Base-by-base conservation (phyloP, 2,888 invertebrate species). In the Calliopum simillimum region DNA sequence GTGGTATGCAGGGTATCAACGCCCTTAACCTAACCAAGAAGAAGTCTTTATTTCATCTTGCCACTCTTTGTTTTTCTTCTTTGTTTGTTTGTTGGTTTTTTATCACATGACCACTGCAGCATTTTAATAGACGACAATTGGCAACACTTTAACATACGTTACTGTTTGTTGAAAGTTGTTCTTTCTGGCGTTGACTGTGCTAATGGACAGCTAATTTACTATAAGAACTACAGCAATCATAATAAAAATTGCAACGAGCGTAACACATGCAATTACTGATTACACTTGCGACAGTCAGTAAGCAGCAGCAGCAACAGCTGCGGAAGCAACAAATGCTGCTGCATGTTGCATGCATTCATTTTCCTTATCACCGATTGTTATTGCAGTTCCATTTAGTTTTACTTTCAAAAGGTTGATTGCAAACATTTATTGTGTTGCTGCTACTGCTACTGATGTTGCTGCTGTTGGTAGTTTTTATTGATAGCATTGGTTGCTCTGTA, bases 61-160 rank as follows among this genome's bases (percentile, higher is more conserved):
- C 33, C 33, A 33, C 33, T 33, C 33, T 33, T 33, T n/a, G n/a
- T n/a, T n/a, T n/a, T n/a, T n/a, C n/a, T n/a, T n/a, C n/a, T n/a
- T n/a, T n/a, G n/a, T n/a, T n/a, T n/a, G n/a, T n/a, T n/a, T n/a
- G n/a, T n/a, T n/a, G n/a, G n/a, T n/a, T n/a, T n/a, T n/a, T n/a
- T 33, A 33, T 33, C 33, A 33, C 33, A 33, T 8, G 12, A 43
- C 13, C 14, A 58, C 6, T 23, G 1, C n/a, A 80, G 82, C 82
- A 81, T 79, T 80, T 80, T 82, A 81, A 81, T 81, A 82, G 81
- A 80, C 80, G 83, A 78, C 80, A 77, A 82, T 81, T 82, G 81
- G 79, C 82, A 82, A 78, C 81, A 81, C 83, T 79, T 77, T 75
- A 75, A 73, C 71, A 72, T 79, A 80, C 79, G 76, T 74, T n/a